Base-by-base conservation (phyloP, 2,797 vertebrate genomes). In the Gephyroberyx darwinii region DNA sequence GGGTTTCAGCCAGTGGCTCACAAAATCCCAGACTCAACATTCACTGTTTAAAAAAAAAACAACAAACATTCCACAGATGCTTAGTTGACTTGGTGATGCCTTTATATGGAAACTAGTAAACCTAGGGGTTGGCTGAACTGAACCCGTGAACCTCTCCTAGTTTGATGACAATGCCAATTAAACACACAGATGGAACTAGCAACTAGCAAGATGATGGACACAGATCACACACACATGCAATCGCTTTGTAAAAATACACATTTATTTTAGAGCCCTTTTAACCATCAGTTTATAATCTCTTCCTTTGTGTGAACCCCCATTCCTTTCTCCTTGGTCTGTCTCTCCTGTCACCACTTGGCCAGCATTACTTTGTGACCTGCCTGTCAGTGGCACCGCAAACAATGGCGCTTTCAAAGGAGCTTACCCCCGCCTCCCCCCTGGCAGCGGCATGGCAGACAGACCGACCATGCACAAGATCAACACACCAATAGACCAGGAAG, bases 21-120 rank as follows among this genome's bases (percentile, higher is more conserved):
- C 61, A 89, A 80, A 89, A 75, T 85, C 76, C 78, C 74, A 79
- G 66, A 77, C 76, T 67, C 16, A 0, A 70, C 67, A 86, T 71
- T 78, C 55, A 35, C 45, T 65, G 45, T 70, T 74, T 54, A 74
- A 78, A 88, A 77, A 20, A 69, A 73, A 75, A 86, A 84, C 78
- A 90, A 90, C 78, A 89, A 90, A 89, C 91, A 94, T 93, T 93
- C 92, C 89, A 90, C 72, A 73, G 80, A 92, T 92, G 80, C 89
- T 84, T 90, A 80, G 87, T 90, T 81, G 84, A 83, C 84, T 64
- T 74, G 90, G 86, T 84, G 84, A 93, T 94, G 91, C 76, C 90
- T 93, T 94, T 91, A 92, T 90, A 92, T 90, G 92, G 92, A 90
- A 91, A 90, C 77, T 19, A 75, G 69, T 84, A 74, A 91, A 87